Evolutionary conservation across 2,797 vertebrate genomes (phyloP).

Genomic region (Sebastes reedi): DNA sequence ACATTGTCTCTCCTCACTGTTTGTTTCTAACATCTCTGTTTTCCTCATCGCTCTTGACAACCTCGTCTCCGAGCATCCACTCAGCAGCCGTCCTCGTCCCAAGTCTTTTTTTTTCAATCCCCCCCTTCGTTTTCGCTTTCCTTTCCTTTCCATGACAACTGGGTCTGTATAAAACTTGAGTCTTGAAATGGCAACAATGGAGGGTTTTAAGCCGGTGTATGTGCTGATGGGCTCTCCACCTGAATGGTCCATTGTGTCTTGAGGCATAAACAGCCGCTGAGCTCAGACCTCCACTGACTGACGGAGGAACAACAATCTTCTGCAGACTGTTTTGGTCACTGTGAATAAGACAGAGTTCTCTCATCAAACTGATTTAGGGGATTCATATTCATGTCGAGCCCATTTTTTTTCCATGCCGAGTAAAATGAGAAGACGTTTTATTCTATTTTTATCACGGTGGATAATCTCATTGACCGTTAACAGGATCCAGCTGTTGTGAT

Average conservation of each 20-base stretch:
- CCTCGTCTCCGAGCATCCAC: background rate
- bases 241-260: conserved; percentile 73
- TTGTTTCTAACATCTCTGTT: background rate
- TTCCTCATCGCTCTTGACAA: background rate
- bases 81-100: background rate
- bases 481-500: background rate
- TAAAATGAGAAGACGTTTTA: background rate
- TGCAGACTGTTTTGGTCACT: conserved; percentile 16
- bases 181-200: conserved; percentile 50
- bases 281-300: conserved; percentile 43
- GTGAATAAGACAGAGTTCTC: background rate
- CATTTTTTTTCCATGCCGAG: background rate
- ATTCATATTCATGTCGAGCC: background rate
- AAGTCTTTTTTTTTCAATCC: background rate
- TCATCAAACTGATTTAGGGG: background rate
- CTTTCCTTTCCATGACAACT: conserved; percentile 46
- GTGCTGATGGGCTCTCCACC: conserved; percentile 53
- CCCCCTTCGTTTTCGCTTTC: background rate
- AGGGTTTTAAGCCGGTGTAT: conserved; percentile 43
- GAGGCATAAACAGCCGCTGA: conserved; percentile 62
- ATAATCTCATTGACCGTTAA: conserved; percentile 16
- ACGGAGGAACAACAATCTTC: conserved; percentile 36
- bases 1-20: background rate
- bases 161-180: conserved; percentile 43
- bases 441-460: conserved; percentile 5